phyloP scores from a whole-genome alignment of 2,113 vertebrate genomes.

The Sinosuthora webbiana region DNA sequence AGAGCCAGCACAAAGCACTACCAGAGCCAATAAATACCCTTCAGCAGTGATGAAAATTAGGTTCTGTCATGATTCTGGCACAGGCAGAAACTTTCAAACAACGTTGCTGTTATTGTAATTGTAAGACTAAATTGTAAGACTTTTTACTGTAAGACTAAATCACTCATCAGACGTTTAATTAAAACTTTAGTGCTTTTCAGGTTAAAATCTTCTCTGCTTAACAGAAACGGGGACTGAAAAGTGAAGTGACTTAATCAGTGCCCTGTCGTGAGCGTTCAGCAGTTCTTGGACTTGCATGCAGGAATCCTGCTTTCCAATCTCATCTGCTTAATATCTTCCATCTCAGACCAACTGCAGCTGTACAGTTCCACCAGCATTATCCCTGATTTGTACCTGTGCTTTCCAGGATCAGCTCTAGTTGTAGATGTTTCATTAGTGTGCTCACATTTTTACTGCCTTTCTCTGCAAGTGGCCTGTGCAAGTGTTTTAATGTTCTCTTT shows the following conservation, averaged over 20 bases:
- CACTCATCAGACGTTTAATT: background rate
- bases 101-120: background rate
- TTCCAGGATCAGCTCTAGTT: background rate
- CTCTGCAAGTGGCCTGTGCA: background rate
- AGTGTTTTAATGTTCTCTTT: background rate
- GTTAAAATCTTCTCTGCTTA: background rate
- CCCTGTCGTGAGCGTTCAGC: background rate
- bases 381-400: background rate
- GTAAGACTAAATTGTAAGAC: background rate
- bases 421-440: background rate
- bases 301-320: background rate
- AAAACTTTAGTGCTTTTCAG: background rate
- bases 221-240: background rate
- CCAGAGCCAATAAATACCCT: background rate
- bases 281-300: background rate
- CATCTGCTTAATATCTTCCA: background rate
- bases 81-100: background rate
- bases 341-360: background rate
- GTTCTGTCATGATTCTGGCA: background rate
- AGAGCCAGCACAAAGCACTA: background rate
- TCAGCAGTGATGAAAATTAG: background rate
- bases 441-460: background rate
- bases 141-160: background rate
- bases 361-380: background rate
- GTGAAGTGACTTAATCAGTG: background rate